Conservation (phyloP, 2,888 invertebrate species). For the Bellardia bayeri region DNA sequence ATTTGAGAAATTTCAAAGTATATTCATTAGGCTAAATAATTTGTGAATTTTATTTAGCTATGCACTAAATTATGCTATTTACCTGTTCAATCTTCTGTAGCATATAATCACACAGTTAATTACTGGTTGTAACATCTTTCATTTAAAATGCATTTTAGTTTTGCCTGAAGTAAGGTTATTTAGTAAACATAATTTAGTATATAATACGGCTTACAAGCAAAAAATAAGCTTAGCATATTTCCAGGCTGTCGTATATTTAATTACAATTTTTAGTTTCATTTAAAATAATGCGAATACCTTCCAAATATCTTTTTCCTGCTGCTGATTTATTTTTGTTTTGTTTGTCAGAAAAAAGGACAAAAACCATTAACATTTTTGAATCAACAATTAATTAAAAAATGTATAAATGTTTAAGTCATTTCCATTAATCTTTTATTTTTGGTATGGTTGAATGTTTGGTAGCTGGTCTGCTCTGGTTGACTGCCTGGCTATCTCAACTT, state of each 20-base stretch:
- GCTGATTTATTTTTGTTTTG: background rate
- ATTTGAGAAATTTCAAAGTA: too few species aligned
- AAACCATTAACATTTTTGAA: slow-evolving; percentile 66
- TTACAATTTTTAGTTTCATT: slow-evolving; percentile 31
- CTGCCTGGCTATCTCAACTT: slow-evolving; percentile 39
- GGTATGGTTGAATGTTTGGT: slow-evolving; percentile 25
- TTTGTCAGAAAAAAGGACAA: slow-evolving; percentile 17
- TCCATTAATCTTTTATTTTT: slow-evolving; percentile 45
- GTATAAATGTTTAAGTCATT: slow-evolving; percentile 51
- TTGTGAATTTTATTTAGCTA: too few species aligned
- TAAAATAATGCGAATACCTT: slow-evolving; percentile 9
- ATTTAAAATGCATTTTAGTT: background rate
- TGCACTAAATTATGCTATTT: too few species aligned
- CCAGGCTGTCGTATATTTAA: background rate
- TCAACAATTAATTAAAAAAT: slow-evolving; percentile 66
- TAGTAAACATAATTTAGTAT: background rate
- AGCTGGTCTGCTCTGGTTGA: background rate
- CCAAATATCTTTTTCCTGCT: background rate
- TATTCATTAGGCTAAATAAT: too few species aligned
- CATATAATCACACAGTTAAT: background rate
- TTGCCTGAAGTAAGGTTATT: background rate
- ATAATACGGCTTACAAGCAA: slow-evolving; percentile 6
- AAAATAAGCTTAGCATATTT: background rate
- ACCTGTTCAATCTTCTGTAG: background rate
- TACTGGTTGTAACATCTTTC: background rate